Percentiles rank a stretch among this genome's conserved stretches.
Conservation (phyloP, 30 jellyfish, hydroid and myxozoan species). For the Mastigias papua region DNA sequence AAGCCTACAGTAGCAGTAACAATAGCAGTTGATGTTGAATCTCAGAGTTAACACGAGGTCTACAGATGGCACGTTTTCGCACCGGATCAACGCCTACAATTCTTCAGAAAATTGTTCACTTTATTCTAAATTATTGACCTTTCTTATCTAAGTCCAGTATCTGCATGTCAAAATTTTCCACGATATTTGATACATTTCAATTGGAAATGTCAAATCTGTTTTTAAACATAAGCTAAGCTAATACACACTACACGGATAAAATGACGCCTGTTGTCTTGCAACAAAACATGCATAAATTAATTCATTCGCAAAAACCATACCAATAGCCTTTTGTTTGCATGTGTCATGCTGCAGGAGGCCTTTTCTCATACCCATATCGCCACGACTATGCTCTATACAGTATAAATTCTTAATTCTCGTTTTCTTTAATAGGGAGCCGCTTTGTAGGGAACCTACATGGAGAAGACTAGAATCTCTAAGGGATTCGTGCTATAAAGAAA, state of each 20-base stretch:
- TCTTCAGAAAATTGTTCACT: background rate
- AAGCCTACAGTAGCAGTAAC: too few species aligned
- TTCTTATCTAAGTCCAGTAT: background rate
- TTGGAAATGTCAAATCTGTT: background rate
- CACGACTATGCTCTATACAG: too few species aligned
- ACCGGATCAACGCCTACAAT: background rate
- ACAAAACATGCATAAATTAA: background rate
- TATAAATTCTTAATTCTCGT: too few species aligned
- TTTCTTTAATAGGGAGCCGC: too few species aligned
- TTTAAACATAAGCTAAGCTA: slow-evolving; percentile 2
- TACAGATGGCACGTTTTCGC: slow-evolving; percentile 10
- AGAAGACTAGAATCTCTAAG: too few species aligned
- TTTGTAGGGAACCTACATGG: too few species aligned
- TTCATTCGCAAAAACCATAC: background rate
- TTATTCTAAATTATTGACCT: background rate
- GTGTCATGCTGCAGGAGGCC: background rate
- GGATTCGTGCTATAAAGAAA: too few species aligned
- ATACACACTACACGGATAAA: background rate
- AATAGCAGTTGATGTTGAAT: too few species aligned
- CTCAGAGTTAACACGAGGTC: slow-evolving; percentile 3
- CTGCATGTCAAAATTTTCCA: background rate
- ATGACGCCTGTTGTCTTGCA: background rate
- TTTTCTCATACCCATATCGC: too few species aligned
- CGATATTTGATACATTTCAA: background rate
- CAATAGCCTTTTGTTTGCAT: background rate